Percentiles rank a stretch among this genome's conserved stretches.
phyloP scores from a whole-genome alignment of 2,888 invertebrate species.

The Seladonia tumulorum region DNA sequence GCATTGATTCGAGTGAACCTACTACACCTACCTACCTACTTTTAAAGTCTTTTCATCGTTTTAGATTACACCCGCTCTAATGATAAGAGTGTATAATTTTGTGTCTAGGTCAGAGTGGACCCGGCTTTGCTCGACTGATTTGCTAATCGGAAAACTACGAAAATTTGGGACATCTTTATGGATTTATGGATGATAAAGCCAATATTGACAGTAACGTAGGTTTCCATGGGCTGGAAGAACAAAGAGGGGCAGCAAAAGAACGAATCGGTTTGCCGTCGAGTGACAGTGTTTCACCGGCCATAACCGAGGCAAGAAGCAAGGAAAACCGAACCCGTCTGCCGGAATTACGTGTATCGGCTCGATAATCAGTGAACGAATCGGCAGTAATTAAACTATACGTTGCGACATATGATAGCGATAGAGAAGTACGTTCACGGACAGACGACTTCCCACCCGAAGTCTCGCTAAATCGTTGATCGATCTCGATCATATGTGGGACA shows the following conservation, averaged over 20 bases:
- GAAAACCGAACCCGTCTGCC: constrained; percentile 35
- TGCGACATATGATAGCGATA: constrained; percentile 37
- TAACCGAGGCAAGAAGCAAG: constrained; percentile 43
- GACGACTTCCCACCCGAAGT: background rate
- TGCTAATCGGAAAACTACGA: background rate
- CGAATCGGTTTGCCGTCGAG: constrained; percentile 26
- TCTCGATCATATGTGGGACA: constrained; percentile 24
- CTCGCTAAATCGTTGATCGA: background rate
- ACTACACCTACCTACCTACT: too few relatives aligned
- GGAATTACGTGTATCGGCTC: constrained; percentile 29
- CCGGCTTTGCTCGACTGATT: background rate
- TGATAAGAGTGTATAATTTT: background rate
- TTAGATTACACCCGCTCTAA: too few relatives aligned
- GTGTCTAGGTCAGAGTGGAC: background rate
- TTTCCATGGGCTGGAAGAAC: constrained; percentile 43
- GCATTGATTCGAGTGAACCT: background rate
- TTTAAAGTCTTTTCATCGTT: too few relatives aligned
- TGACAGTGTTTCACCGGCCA: constrained; percentile 19
- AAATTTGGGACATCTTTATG: background rate
- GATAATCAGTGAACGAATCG: constrained; percentile 50
- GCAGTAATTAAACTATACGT: constrained; percentile 32
- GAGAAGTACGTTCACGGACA: constrained; percentile 15
- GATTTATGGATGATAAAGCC: background rate
- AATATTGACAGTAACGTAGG: constrained; percentile 23
- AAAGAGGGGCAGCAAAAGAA: constrained; percentile 31